Evolutionary conservation across 2,113 vertebrate species (phyloP).

Genomic region (Aspidoscelis tigris): DNA sequence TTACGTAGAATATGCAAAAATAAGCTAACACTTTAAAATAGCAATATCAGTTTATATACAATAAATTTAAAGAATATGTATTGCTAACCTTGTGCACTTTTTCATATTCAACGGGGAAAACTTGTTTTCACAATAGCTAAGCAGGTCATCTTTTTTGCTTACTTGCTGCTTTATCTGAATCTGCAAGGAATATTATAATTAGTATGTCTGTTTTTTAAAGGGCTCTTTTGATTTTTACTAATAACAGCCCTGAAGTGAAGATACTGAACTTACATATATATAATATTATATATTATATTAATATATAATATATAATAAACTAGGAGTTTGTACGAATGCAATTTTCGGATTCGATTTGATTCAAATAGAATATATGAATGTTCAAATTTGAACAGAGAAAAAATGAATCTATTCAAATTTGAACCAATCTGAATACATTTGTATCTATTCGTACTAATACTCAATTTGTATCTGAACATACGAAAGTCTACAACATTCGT

Average conservation of each 20-base stretch:
- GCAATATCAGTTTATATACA: not conserved
- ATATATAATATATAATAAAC: not conserved
- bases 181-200: slow-evolving; percentile 64
- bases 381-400: too few species aligned
- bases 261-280: not conserved
- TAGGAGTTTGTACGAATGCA: not conserved
- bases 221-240: not conserved
- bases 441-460: too few species aligned
- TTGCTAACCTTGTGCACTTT: slow-evolving; percentile 70
- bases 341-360: not conserved
- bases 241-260: not conserved
- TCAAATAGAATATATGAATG: too few species aligned
- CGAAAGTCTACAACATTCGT: too few species aligned
- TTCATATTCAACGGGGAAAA: slow-evolving; percentile 55
- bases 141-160: slow-evolving; percentile 64
- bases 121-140: slow-evolving; percentile 64
- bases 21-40: not conserved
- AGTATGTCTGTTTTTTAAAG: slow-evolving; percentile 18
- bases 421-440: too few species aligned
- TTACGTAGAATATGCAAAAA: slow-evolving; percentile 5
- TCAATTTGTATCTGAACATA: too few species aligned
- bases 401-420: too few species aligned
- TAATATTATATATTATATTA: not conserved
- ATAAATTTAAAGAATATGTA: not conserved
- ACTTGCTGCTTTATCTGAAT: slow-evolving; percentile 71